phyloP scores from a whole-genome alignment of 2,888 invertebrate genomes.

The Cephus sareptanus region DNA sequence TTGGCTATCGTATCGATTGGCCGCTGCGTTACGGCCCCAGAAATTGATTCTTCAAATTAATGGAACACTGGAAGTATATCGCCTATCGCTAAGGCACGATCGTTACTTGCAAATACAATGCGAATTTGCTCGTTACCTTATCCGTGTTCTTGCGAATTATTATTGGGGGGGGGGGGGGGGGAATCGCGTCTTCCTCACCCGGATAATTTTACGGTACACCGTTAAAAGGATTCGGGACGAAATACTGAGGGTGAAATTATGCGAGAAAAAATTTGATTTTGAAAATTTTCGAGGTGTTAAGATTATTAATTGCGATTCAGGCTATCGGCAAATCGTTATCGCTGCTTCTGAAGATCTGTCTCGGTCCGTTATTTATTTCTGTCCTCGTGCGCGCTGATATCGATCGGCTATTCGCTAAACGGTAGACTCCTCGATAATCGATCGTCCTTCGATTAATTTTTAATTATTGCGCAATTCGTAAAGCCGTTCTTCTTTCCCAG shows the following conservation, averaged over 20 bases:
- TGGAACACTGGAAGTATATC: neutral
- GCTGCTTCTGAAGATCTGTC: neutral
- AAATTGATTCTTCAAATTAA: neutral
- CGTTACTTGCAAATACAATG: neutral
- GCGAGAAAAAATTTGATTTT: too few species aligned
- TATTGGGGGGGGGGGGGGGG: neutral
- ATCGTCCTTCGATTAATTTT: neutral
- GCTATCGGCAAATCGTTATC: neutral
- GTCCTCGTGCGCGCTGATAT: too few species aligned
- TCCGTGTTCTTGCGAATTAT: neutral
- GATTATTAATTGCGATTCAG: neutral
- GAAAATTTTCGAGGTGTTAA: neutral
- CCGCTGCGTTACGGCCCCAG: neutral
- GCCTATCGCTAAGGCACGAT: neutral
- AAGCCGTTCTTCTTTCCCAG: conserved; percentile 33
- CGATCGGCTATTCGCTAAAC: neutral
- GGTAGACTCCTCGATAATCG: conserved; percentile 1
- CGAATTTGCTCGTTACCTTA: neutral
- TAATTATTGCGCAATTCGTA: neutral
- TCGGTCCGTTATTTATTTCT: too few species aligned
- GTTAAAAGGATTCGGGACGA: too few species aligned
- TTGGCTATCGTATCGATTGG: neutral
- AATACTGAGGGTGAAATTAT: too few species aligned
- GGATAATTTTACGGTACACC: too few species aligned
- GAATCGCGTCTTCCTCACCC: neutral